A percentile compares a stretch with the other conserved stretches of the same genome.
These are phyloP conservation scores for Leptopilina myrica DNA, from an alignment of 2,888 invertebrate genomes.

Conservation along the genomic window DNA sequence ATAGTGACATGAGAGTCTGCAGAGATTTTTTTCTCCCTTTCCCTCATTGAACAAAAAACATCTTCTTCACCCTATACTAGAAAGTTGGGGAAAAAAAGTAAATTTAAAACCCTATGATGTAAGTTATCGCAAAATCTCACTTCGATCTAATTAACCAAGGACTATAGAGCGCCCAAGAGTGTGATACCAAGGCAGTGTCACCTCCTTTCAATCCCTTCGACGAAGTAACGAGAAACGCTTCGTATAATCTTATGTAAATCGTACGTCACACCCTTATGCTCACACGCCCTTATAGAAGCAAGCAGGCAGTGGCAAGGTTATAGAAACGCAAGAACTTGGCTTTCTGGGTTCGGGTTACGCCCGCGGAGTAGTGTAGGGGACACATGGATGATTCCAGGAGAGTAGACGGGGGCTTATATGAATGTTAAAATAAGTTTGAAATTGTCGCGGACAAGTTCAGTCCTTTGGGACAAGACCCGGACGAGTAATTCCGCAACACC, in stretches of 20 bases:
- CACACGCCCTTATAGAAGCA: constrained; percentile 59
- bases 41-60: no score
- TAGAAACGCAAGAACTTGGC: constrained; percentile 26
- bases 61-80: no score
- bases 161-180: constrained; percentile 68
- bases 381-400: constrained; percentile 54
- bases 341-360: constrained; percentile 61
- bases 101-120: constrained; percentile 25
- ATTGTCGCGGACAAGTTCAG: constrained; percentile 76
- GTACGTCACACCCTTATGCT: constrained; percentile 68
- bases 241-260: constrained; percentile 75
- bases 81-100: not conserved
- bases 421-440: constrained; percentile 77
- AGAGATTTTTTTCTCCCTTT: no score
- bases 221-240: constrained; percentile 55
- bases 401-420: constrained; percentile 73
- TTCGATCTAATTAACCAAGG: constrained; percentile 70
- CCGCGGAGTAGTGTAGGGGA: constrained; percentile 56
- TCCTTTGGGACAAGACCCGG: constrained; percentile 72
- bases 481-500: constrained; percentile 75
- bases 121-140: constrained; percentile 45
- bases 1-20: no score
- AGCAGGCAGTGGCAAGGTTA: not conserved
- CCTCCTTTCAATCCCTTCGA: constrained; percentile 51
- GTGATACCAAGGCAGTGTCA: constrained; percentile 45